Evolutionary conservation across 2,888 invertebrate genomes (phyloP).

Genomic region (Caenorhabditis panamensis): DNA sequence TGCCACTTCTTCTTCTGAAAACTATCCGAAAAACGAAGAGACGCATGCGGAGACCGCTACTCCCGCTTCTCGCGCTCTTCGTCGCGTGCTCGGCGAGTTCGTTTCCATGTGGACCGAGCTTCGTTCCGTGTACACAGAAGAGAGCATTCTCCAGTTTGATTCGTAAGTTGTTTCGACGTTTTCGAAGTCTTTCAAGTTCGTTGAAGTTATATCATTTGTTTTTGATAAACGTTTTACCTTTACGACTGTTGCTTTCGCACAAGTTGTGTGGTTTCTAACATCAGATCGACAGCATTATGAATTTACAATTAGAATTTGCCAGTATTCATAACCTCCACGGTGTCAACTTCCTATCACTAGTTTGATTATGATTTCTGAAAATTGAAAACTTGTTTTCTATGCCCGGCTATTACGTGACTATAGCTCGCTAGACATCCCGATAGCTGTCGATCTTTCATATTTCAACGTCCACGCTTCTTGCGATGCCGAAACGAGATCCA

Average conservation of each 20-base stretch:
- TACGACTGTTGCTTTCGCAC: no score
- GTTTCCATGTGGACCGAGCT: conserved; percentile 78
- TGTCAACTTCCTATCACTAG: no score
- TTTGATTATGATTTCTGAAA: background rate
- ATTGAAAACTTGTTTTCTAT: background rate
- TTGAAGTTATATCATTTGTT: no score
- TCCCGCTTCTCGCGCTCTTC: conserved; percentile 28
- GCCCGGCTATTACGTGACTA: conserved; percentile 1
- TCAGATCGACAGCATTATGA: no score
- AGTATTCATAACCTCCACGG: no score
- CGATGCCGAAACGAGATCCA: conserved; percentile 32
- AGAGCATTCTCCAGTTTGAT: conserved; percentile 50
- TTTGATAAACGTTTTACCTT: no score
- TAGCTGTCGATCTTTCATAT: conserved; percentile 35
- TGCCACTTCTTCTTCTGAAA: conserved; percentile 12
- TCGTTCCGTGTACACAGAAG: conserved; percentile 72
- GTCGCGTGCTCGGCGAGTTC: conserved; percentile 51
- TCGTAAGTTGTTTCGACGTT: conserved; percentile 52
- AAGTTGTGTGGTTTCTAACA: no score
- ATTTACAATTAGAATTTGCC: no score
- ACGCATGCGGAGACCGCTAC: conserved; percentile 19
- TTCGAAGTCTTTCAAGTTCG: no score
- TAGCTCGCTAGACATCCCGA: conserved; percentile 12
- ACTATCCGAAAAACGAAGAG: conserved; percentile 18
- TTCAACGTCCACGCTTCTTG: conserved; percentile 18